Evolutionary conservation across 2,113 vertebrate species (phyloP).

Genomic region (Willisornis vidua): DNA sequence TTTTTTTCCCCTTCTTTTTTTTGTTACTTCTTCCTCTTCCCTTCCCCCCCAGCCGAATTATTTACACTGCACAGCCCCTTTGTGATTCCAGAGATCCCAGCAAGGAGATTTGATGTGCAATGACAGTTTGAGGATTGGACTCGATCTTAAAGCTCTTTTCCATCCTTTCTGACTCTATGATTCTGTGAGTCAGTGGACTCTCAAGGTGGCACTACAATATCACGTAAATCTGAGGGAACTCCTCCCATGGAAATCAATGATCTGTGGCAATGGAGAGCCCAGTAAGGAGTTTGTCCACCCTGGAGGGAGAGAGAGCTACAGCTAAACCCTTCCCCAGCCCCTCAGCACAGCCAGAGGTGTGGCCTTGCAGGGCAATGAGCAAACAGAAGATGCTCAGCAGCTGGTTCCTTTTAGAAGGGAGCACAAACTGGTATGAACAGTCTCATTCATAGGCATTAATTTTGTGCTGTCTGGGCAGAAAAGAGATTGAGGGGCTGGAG

Average conservation of each 20-base stretch:
- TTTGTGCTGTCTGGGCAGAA: background rate
- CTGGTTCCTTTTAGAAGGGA: background rate
- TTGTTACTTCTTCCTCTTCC: too few species aligned
- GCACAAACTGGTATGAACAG: background rate
- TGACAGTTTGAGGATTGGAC: background rate
- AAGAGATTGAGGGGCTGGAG: too few species aligned
- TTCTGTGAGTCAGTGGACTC: background rate
- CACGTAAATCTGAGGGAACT: background rate
- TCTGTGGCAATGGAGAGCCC: background rate
- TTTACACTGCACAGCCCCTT: background rate
- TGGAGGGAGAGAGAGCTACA: background rate
- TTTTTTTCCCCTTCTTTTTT: background rate
- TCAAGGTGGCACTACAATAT: constrained; percentile 22
- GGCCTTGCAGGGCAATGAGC: background rate
- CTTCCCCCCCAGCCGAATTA: rapidly evolving
- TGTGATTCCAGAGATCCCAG: background rate
- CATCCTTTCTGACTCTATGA: background rate
- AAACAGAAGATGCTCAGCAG: background rate
- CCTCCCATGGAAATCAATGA: background rate
- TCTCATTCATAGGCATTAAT: background rate
- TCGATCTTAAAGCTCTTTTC: background rate
- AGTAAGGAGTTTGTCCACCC: background rate
- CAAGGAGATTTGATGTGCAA: background rate
- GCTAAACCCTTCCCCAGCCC: background rate
- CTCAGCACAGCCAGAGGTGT: background rate